Base-by-base conservation (phyloP, 2,888 invertebrate genomes). In the Macropis europaea region DNA sequence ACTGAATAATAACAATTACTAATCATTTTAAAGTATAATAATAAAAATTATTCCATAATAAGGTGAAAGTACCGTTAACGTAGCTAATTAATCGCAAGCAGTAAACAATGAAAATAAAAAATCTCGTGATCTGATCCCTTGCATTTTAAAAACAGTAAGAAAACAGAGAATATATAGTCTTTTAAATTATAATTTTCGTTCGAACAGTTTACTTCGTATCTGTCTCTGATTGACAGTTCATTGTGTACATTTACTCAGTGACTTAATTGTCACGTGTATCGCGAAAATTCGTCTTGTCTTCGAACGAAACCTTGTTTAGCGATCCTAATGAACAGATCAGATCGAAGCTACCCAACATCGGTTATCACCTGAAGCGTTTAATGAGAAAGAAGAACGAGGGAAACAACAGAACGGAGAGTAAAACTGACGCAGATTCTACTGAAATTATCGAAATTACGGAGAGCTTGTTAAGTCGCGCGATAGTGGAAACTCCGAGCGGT, bases 291-390 rank as follows among this genome's bases (percentile, higher is more conserved):
- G 13, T 50, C 4, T 42, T 22, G 32, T 26, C 60, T 63, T 45
- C 13, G 28, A 60, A 68, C 28, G 53, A 57, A 57, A 45, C 34
- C 26, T 57, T 26, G 62, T 66, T 63, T 52, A 77, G 57, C 28
- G 61, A 63, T 62, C 61, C 32, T 53, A 47, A 69, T 48, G 52
- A 69, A 69, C 78, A 84, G 86, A 86, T 86, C 52, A 79, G 72
- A 70, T 79, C 76, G 45, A 84, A 81, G 69, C 40, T 86, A 36
- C 79, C 82, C 5, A 83, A 76, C 48, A 67, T 86, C 56, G 82
- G 78, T 17, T 68, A 75, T 52, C 78, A 72, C 47, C 68, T 87
- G 64, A 83, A 71, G 61, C 82, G 83, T 45, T 74, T 86, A 50
- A 77, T 84, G 69, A 82, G 77, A 77, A 73, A 67, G 28, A 83